Conservation (phyloP, 2,888 invertebrate species). For the Orthosia incerta region DNA sequence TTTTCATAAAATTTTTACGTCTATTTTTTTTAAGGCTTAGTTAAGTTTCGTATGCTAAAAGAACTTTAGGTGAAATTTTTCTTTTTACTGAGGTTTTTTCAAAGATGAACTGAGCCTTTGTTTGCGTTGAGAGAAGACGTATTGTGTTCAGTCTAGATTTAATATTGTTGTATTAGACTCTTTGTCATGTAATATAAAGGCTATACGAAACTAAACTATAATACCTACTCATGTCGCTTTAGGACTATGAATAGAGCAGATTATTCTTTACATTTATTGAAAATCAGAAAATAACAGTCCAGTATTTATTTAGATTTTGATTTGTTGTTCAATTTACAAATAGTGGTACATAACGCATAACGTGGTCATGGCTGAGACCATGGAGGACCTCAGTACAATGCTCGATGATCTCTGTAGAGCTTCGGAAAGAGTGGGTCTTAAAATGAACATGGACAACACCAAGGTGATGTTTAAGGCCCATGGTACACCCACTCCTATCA, state of each 20-base stretch:
- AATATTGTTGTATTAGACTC: constrained; percentile 38
- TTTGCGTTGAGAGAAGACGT: constrained; percentile 37
- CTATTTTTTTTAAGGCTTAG: constrained; percentile 65
- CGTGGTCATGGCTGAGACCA: too few species aligned
- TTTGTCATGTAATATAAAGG: constrained; percentile 19
- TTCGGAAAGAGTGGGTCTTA: too few species aligned
- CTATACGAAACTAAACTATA: background rate
- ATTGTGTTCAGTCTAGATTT: constrained; percentile 50
- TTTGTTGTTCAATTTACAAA: background rate
- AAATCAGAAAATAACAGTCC: background rate
- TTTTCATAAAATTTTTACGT: constrained; percentile 73
- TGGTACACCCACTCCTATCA: too few species aligned
- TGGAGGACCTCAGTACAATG: too few species aligned
- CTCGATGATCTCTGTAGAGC: too few species aligned
- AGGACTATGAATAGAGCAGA: background rate
- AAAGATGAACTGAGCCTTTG: constrained; percentile 51
- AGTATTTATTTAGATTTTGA: background rate
- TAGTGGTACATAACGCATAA: background rate
- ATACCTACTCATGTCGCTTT: background rate
- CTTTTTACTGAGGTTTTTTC: constrained; percentile 29
- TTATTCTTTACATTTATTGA: background rate
- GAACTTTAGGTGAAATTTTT: constrained; percentile 46
- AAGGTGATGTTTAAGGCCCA: too few species aligned
- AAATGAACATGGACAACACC: too few species aligned
- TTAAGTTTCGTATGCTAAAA: constrained; percentile 66